A percentile compares a stretch with the other conserved stretches of the same genome.
phyloP scores from a whole-genome alignment of 2,888 invertebrate genomes.

The Oasisia sp. region DNA sequence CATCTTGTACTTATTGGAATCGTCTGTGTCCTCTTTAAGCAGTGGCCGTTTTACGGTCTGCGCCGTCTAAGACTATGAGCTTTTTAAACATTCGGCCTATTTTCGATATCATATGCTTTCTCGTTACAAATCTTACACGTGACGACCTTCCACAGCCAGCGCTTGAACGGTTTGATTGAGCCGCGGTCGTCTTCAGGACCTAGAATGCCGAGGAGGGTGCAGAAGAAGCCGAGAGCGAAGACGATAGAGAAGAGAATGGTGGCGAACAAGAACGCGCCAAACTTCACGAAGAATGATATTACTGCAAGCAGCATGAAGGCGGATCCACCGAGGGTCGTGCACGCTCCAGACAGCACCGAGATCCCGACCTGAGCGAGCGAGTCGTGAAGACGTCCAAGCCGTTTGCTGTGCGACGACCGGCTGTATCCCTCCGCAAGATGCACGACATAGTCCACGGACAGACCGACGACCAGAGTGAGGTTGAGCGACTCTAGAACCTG shows the following conservation, averaged over 20 bases:
- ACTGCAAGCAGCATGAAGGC: conserved; percentile 54
- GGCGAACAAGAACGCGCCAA: conserved; percentile 56
- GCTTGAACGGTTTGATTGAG: conserved; percentile 34
- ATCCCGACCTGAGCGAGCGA: conserved; percentile 54
- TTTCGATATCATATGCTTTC: too few relatives aligned
- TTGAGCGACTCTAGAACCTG: conserved; percentile 58
- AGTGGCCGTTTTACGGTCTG: too few relatives aligned
- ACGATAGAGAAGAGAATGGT: conserved; percentile 55
- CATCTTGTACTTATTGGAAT: too few relatives aligned
- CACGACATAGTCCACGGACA: conserved; percentile 59
- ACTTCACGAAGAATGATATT: conserved; percentile 56
- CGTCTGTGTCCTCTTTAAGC: too few relatives aligned
- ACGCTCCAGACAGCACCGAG: conserved; percentile 57
- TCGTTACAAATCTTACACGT: not conserved
- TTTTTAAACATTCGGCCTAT: too few relatives aligned
- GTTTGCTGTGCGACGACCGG: conserved; percentile 47
- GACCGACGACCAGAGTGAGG: conserved; percentile 56
- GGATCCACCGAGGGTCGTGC: conserved; percentile 55
- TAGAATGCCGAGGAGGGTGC: conserved; percentile 48
- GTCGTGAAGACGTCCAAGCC: conserved; percentile 51
- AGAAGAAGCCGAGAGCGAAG: conserved; percentile 53
- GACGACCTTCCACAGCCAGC: not conserved
- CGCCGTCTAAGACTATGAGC: too few relatives aligned
- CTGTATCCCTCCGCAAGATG: conserved; percentile 60
- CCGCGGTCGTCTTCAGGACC: conserved; percentile 50